phyloP scores from a whole-genome alignment of 2,113 vertebrate genomes.

The Jaculus jaculus region DNA sequence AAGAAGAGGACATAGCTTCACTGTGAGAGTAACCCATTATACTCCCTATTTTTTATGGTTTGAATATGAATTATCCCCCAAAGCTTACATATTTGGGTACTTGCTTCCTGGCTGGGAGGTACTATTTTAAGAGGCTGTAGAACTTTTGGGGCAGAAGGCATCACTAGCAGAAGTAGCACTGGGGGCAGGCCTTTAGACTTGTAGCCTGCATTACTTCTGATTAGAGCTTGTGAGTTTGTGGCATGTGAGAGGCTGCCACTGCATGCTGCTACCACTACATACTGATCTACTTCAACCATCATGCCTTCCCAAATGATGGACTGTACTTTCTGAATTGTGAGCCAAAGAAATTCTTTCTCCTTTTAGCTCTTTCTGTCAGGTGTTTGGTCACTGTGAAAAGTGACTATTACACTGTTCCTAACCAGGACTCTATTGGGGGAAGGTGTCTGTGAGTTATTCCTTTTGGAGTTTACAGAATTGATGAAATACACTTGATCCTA shows the following conservation, averaged over 20 bases:
- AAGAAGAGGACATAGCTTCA: background rate
- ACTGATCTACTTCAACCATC: too few species aligned
- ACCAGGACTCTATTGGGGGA: background rate
- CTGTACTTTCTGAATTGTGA: background rate
- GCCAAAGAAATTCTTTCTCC: background rate
- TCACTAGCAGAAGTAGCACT: background rate
- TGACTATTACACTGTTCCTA: too few species aligned
- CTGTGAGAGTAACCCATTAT: background rate
- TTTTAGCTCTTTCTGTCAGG: background rate
- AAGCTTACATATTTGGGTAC: background rate
- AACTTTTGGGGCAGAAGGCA: too few species aligned
- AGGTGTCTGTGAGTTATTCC: background rate
- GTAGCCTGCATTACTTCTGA: background rate
- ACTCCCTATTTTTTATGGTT: background rate
- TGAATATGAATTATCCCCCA: background rate
- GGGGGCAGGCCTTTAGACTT: background rate
- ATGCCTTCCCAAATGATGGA: too few species aligned
- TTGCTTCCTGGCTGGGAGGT: background rate
- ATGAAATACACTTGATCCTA: too few species aligned
- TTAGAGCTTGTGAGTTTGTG: background rate
- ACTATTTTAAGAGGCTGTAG: background rate
- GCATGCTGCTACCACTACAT: background rate
- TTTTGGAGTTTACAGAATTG: background rate
- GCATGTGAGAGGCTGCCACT: background rate
- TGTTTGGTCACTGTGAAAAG: background rate